These are phyloP conservation scores for honey bee (Apis mellifera) DNA, from an alignment of 1,140 invertebrate genomes.

Conservation along the genomic window DNA sequence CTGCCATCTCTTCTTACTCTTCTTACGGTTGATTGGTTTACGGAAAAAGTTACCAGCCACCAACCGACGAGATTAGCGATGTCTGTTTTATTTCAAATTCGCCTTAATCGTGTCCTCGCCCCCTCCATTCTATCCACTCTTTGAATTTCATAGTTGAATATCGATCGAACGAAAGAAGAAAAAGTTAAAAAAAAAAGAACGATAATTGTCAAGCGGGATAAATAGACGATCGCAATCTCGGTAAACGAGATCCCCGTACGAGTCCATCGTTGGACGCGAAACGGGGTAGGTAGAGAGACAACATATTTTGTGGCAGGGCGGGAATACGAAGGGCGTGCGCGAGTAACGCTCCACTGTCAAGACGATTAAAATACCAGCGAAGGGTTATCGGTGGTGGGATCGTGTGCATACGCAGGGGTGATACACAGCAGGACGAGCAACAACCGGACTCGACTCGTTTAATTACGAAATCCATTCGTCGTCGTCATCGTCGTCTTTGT, in stretches of 20 bases:
- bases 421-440: constrained; percentile 1
- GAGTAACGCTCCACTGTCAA: constrained; percentile 36
- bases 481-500: constrained; percentile 31
- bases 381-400: constrained; percentile 23
- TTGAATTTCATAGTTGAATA: no score
- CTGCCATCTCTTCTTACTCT: background rate
- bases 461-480: constrained; percentile 61
- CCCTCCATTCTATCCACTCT: background rate
- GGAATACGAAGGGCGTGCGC: background rate
- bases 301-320: background rate
- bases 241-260: background rate
- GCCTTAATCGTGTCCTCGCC: background rate
- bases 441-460: constrained; percentile 50
- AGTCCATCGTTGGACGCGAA: background rate
- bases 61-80: background rate
- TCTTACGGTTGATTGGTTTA: constrained; percentile 1
- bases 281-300: background rate
- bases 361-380: constrained; percentile 55
- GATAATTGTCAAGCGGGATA: background rate
- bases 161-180: no score
- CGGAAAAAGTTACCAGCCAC: background rate
- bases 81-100: background rate
- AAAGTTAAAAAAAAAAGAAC: no score
- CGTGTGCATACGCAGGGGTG: background rate
- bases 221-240: background rate